phyloP scores from a whole-genome alignment of 2,113 vertebrate species.

The Mesitornis unicolor region DNA sequence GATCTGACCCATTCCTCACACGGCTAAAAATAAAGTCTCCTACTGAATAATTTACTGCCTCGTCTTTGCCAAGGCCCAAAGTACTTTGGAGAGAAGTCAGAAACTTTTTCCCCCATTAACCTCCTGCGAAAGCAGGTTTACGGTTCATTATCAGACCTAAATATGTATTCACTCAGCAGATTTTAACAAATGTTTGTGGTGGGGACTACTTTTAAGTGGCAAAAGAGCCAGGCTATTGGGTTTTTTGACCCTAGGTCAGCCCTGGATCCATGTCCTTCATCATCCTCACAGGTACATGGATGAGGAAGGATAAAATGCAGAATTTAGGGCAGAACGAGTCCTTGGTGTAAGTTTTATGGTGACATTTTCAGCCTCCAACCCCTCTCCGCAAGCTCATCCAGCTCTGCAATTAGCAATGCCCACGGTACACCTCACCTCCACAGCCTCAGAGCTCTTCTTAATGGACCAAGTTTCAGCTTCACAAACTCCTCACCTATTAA shows the following conservation, averaged over 20 bases:
- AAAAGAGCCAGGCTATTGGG: accelerated
- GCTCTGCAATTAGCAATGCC: background rate
- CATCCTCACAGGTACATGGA: accelerated
- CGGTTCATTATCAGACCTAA: background rate
- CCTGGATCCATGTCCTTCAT: background rate
- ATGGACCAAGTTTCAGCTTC: background rate
- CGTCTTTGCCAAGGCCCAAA: background rate
- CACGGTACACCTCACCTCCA: background rate
- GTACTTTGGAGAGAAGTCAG: background rate
- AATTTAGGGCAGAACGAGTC: background rate
- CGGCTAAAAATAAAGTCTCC: background rate
- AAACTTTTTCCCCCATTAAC: background rate
- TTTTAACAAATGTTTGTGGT: background rate
- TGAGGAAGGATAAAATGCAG: background rate
- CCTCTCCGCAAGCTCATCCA: background rate
- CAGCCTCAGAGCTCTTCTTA: background rate
- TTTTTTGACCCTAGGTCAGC: no score
- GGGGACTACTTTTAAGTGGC: no score
- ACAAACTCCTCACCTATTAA: background rate
- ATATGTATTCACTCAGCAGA: background rate
- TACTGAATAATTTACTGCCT: background rate
- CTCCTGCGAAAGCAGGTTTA: background rate
- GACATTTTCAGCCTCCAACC: background rate
- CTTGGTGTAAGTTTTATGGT: background rate
- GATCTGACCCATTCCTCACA: background rate